Base-by-base conservation (phyloP, 2,113 vertebrate species). In the Ceratotherium simum region DNA sequence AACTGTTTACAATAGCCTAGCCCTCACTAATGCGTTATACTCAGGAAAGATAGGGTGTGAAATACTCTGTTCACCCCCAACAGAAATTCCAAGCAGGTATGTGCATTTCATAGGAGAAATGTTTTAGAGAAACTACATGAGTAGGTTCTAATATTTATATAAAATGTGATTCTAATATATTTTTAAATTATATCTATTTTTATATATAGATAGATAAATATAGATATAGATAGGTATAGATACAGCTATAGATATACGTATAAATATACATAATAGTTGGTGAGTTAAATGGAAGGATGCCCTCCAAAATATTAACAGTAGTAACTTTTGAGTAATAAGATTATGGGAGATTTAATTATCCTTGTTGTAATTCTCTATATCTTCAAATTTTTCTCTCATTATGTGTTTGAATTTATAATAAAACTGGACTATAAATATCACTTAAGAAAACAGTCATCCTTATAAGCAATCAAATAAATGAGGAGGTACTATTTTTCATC, bases 401-500 rank as follows among this genome's bases (percentile, higher is more conserved):
- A n/a, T 70, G 7, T 76, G 5, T 83, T 51, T 94, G 31, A 78
- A 48, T 67, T 82, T 72, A 64, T 69, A 76, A 82, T 95, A 80
- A 85, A 64, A 92, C 82, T 69, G 0, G 2, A 31, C 25, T 64
- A 9, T 73, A 54, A 93, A 72, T 91, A 82, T 73, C 72, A 76
- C 51, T 88, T 81, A 69, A 76, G 21, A 54, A 96, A 93, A 67
- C 23, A 94, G 27, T 56, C 8, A 75, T 91, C 20, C 64, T 85
- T 86, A 31, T 3, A 94, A 70, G 48, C 16, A 96, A 51, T 58
- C 14, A 79, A 36, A 93, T 91, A 86, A 94, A 73, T 78, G 94
- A 81, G 31, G 18, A 90, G 17, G 11, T n/a, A 42, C 17, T 93
- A 5, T 58, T 82, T 79, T 60, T 89, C 31, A 42, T 86, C 21